These are phyloP conservation scores for Seira sanloemensis DNA, from an alignment of 2,888 invertebrate genomes.

Conservation along the genomic window DNA sequence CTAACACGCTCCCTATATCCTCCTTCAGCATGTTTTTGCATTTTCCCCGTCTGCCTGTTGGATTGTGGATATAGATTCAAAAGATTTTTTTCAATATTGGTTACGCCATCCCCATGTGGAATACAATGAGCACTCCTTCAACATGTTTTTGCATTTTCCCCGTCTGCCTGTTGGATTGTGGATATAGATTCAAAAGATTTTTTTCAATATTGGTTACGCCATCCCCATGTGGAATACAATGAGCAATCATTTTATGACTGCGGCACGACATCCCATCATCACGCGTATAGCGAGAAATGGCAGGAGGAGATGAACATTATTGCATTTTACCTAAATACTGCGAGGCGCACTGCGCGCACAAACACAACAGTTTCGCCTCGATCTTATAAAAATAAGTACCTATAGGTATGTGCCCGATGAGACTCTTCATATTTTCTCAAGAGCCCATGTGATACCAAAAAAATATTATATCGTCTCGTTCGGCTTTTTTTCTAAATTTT, in stretches of 20 bases:
- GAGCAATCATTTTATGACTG: slow-evolving; percentile 52
- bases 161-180: too few species aligned
- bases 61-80: too few species aligned
- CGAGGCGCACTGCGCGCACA: neutral
- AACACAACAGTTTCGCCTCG: neutral
- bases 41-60: neutral
- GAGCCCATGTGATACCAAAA: too few species aligned
- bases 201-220: neutral
- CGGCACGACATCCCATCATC: slow-evolving; percentile 54
- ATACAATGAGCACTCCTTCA: too few species aligned
- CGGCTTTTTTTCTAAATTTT: slow-evolving; percentile 17
- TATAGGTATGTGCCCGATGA: too few species aligned
- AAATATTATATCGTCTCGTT: too few species aligned
- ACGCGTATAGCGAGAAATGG: slow-evolving; percentile 36
- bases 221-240: slow-evolving; percentile 8
- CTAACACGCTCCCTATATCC: neutral
- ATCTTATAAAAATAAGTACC: too few species aligned
- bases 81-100: too few species aligned
- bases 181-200: neutral
- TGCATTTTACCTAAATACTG: neutral
- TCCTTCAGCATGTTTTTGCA: neutral
- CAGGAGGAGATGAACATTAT: slow-evolving; percentile 2
- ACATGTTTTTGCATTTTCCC: too few species aligned
- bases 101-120: too few species aligned
- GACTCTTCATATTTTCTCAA: too few species aligned